Base-by-base conservation (phyloP, 2,888 invertebrate genomes). In the Keiferia lycopersicella region DNA sequence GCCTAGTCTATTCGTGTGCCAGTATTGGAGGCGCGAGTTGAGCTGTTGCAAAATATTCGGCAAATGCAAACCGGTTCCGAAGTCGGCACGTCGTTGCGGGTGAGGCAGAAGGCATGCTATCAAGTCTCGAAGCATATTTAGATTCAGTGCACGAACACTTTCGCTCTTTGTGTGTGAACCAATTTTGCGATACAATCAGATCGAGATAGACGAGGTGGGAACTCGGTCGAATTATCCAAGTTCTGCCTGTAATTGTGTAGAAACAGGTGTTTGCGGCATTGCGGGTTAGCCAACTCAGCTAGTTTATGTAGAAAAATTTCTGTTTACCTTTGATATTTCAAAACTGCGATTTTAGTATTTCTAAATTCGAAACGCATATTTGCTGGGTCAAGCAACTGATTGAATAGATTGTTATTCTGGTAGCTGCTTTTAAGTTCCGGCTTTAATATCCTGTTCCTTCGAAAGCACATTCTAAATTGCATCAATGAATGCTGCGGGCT, bases 31-130 rank as follows among this genome's bases (percentile, higher is more conserved):
- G 58, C 53, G 65, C 60, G 67, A 67, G 72, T 70, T 69, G 64
- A 51, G 51, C 64, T 71, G 77, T 90, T 88, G 87, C 88, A 86
- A 88, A 86, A 86, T 81, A 74, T 82, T 84, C 83, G 72, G 81
- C 80, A 76, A 79, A 79, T 78, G 76, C 75, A 72, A 86, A 87
- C 88, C 86, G 88, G 87, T 87, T 83, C 75, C 65, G 63, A 68
- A 66, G 64, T 67, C 26, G 65, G 66, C 53, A 64, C 67, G 63
- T 65, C 62, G 66, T 66, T 70, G 68, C 68, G 65, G 70, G 45
- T n/a, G 16, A 45, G 45, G 66, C 66, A 67, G 22, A 12, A n/a
- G 16, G 16, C 50, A 50, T 26, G 18, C 7, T 16, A 16, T 39
- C 56, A 16, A 18, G n/a, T 67, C 65, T 68, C 65, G 62, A 62